Conservation (phyloP, 2,113 vertebrate genomes). For the Coturnix japonica region DNA sequence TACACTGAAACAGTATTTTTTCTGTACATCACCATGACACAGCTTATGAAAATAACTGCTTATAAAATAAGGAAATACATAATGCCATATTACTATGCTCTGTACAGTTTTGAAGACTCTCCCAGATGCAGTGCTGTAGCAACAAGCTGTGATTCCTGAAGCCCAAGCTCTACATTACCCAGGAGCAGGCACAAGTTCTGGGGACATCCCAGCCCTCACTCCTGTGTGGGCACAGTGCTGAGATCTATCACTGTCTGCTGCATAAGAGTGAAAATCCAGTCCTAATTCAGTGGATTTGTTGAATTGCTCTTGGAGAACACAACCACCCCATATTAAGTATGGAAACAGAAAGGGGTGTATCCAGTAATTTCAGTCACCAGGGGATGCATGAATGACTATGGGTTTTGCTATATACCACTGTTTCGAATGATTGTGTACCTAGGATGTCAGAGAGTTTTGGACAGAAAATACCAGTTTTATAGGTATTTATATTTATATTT, state of each 20-base stretch:
- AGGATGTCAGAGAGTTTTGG: not conserved
- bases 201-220: rapidly evolving
- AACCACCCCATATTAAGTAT: not conserved
- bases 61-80: not conserved
- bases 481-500: too few relatives aligned
- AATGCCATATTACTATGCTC: not conserved
- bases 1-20: not conserved
- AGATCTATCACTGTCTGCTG: not conserved
- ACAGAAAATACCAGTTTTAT: not conserved
- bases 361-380: not conserved
- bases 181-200: not conserved
- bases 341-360: not conserved
- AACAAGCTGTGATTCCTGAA: not conserved
- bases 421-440: not conserved
- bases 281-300: not conserved
- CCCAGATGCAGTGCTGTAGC: not conserved
- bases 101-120: not conserved
- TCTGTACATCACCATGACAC: not conserved
- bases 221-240: not conserved
- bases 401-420: not conserved
- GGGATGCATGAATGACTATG: not conserved
- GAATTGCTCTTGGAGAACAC: not conserved
- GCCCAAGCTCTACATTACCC: not conserved
- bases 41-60: not conserved
- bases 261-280: not conserved